These are phyloP conservation scores for Perizoma flavofasciatum DNA, from an alignment of 2,888 invertebrate genomes.

Conservation along the genomic window DNA sequence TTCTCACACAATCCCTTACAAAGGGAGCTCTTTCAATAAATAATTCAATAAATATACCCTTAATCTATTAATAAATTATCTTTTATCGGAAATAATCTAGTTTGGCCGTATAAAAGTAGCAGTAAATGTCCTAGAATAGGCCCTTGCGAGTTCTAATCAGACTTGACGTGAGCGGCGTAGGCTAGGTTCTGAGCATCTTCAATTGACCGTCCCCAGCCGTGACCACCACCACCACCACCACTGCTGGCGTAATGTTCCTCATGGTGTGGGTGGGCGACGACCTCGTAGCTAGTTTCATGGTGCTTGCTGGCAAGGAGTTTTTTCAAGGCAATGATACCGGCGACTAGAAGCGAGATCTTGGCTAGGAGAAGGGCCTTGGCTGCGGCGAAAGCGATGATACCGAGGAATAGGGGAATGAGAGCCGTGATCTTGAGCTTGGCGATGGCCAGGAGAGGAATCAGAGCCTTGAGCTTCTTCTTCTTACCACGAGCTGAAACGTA, in stretches of 20 bases:
- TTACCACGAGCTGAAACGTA: slow-evolving; percentile 87
- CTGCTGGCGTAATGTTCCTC: slow-evolving; percentile 81
- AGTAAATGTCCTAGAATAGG: slow-evolving; percentile 49
- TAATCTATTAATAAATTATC: slow-evolving; percentile 68
- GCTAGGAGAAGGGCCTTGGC: slow-evolving; percentile 93
- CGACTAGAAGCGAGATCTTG: slow-evolving; percentile 91
- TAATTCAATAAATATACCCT: slow-evolving; percentile 72
- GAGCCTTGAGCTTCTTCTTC: slow-evolving; percentile 90
- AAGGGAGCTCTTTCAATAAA: slow-evolving; percentile 66
- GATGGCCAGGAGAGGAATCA: slow-evolving; percentile 89
- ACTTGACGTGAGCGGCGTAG: slow-evolving; percentile 82
- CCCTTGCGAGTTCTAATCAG: slow-evolving; percentile 59
- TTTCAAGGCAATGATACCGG: slow-evolving; percentile 87
- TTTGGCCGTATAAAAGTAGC: slow-evolving; percentile 17
- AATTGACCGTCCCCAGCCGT: slow-evolving; percentile 87
- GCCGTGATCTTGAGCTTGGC: slow-evolving; percentile 91
- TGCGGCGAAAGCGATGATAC: slow-evolving; percentile 89
- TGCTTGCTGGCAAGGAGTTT: slow-evolving; percentile 90
- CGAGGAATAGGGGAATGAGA: slow-evolving; percentile 90
- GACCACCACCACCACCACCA: slow-evolving; percentile 57
- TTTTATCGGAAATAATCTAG: slow-evolving; percentile 20
- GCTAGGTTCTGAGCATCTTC: slow-evolving; percentile 84
- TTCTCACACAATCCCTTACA: slow-evolving; percentile 60
- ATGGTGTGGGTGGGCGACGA: slow-evolving; percentile 87
- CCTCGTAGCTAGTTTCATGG: slow-evolving; percentile 89